Conservation (phyloP, 1,140 invertebrate genomes). For the Bombus affinis region DNA sequence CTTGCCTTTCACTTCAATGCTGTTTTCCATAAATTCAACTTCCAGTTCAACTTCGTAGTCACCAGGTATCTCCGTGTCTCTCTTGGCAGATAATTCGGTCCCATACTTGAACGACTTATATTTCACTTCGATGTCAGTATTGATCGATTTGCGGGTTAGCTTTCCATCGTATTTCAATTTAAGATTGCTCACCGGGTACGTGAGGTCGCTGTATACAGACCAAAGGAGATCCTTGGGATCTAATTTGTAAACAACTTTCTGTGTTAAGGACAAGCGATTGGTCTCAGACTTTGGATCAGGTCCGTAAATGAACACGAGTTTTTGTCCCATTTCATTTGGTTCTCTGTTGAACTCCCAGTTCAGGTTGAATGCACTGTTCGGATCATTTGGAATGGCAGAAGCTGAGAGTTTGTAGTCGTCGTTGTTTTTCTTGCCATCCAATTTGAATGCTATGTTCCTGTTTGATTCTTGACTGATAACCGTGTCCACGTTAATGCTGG, state of each 20-base stretch:
- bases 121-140: constrained; percentile 81
- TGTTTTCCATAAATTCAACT: constrained; percentile 83
- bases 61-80: constrained; percentile 80
- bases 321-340: constrained; percentile 75
- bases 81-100: constrained; percentile 83
- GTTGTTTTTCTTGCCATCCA: constrained; percentile 68
- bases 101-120: constrained; percentile 84
- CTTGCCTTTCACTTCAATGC: constrained; percentile 83
- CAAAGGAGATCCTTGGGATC: constrained; percentile 73
- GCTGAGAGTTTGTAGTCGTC: constrained; percentile 62
- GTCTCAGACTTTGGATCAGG: constrained; percentile 84
- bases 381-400: constrained; percentile 80
- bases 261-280: constrained; percentile 82
- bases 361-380: constrained; percentile 84
- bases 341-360: constrained; percentile 79
- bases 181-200: constrained; percentile 83
- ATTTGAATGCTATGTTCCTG: constrained; percentile 80
- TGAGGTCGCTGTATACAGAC: constrained; percentile 80
- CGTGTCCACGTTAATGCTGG: constrained; percentile 80
- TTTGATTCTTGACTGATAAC: constrained; percentile 81
- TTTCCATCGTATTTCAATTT: constrained; percentile 82
- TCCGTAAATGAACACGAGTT: constrained; percentile 85
- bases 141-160: constrained; percentile 82
- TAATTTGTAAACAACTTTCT: constrained; percentile 77
- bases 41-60: constrained; percentile 85